phyloP scores from a whole-genome alignment of 2,888 invertebrate species.

The Coenonympha arcania region DNA sequence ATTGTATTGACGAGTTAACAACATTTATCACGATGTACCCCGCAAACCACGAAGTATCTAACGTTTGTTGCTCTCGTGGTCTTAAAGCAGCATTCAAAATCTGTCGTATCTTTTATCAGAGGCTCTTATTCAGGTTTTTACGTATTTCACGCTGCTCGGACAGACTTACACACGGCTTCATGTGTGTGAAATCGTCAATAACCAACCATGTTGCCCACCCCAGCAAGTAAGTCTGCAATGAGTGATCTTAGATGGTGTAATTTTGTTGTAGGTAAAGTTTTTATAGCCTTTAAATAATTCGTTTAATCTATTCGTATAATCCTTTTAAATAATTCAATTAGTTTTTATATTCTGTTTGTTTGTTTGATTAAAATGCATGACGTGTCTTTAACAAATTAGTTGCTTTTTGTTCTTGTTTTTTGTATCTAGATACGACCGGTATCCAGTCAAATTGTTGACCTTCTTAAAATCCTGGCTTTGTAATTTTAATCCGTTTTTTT shows the following conservation, averaged over 20 bases:
- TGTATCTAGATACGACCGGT: background rate
- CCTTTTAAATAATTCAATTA: background rate
- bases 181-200: constrained; percentile 89
- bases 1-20: constrained; percentile 2
- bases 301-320: background rate
- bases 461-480: background rate
- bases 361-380: background rate
- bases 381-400: background rate
- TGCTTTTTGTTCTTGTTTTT: background rate
- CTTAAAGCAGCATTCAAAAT: background rate
- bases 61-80: background rate
- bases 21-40: background rate
- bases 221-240: constrained; percentile 59
- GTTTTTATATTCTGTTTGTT: background rate
- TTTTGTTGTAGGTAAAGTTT: constrained; percentile 14
- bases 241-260: constrained; percentile 24
- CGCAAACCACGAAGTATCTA: background rate
- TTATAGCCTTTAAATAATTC: background rate
- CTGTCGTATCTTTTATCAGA: constrained; percentile 8
- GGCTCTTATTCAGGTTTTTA: constrained; percentile 51
- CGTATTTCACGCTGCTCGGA: constrained; percentile 65
- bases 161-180: constrained; percentile 94
- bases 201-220: constrained; percentile 87
- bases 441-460: background rate
- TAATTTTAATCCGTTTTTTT: constrained; percentile 1